phyloP scores from a whole-genome alignment of 2,113 vertebrate genomes.

The Phodopus roborovskii region DNA sequence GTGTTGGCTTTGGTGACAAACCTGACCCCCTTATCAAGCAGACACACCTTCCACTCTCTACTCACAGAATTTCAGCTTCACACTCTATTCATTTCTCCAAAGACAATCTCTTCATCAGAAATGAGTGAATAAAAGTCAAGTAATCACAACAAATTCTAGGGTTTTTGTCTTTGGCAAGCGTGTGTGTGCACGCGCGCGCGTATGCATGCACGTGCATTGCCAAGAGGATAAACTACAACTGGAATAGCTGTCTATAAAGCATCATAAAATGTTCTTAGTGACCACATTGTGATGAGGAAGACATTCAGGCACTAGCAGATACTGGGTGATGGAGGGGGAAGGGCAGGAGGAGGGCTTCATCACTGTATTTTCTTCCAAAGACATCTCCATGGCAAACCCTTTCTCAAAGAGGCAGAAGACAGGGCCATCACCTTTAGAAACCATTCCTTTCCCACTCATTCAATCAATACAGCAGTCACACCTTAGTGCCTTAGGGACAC shows the following conservation, averaged over 20 bases:
- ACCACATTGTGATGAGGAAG: neutral
- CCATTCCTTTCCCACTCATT: neutral
- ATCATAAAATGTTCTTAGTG: accelerated
- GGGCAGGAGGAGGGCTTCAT: neutral
- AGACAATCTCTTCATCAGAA: constrained; percentile 67
- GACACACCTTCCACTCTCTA: constrained; percentile 67
- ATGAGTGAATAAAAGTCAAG: neutral
- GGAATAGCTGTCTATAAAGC: neutral
- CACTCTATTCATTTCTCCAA: constrained; percentile 55
- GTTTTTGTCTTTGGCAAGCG: too few species aligned
- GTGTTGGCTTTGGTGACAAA: constrained; percentile 75
- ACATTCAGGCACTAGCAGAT: constrained; percentile 17
- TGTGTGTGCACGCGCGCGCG: too few species aligned
- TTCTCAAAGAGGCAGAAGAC: neutral
- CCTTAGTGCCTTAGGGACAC: neutral
- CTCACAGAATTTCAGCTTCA: constrained; percentile 72
- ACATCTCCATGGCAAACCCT: neutral
- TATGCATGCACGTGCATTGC: neutral
- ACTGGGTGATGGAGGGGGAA: neutral
- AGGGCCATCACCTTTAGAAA: neutral
- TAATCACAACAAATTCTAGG: too few species aligned
- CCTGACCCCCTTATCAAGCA: constrained; percentile 79
- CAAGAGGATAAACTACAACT: neutral
- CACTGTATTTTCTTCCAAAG: constrained; percentile 5
- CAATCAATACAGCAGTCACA: neutral